Evolutionary conservation across 2,888 invertebrate species (phyloP).

Genomic region (Tigriopus californicus): DNA sequence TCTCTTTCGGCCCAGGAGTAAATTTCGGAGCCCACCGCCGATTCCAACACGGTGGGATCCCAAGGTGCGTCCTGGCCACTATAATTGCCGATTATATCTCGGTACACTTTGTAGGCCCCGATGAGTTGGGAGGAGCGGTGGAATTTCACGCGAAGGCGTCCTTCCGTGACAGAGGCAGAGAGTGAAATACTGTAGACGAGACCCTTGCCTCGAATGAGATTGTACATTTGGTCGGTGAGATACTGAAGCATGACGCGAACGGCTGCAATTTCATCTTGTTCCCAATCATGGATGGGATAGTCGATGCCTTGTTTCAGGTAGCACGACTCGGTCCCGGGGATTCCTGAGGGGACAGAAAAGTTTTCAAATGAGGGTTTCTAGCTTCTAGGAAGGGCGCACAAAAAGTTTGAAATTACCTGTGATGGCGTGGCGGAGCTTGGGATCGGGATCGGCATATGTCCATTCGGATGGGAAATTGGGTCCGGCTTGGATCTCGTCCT

Average conservation of each 20-base stretch:
- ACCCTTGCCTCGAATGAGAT: slow-evolving; percentile 61
- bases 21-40: slow-evolving; percentile 66
- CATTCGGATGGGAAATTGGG: neutral
- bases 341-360: too few relatives aligned
- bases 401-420: neutral
- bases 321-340: slow-evolving; percentile 7
- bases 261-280: slow-evolving; percentile 1
- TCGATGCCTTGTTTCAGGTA: slow-evolving; percentile 8
- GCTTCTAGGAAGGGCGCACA: too few relatives aligned
- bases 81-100: slow-evolving; percentile 43
- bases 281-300: slow-evolving; percentile 10
- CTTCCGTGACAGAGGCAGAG: slow-evolving; percentile 31
- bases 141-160: slow-evolving; percentile 48
- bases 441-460: neutral
- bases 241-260: slow-evolving; percentile 9
- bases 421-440: slow-evolving; percentile 1
- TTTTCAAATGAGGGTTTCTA: too few relatives aligned
- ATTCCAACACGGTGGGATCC: slow-evolving; percentile 53
- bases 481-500: neutral
- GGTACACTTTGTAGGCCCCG: slow-evolving; percentile 57
- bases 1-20: slow-evolving; percentile 66
- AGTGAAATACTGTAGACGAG: slow-evolving; percentile 53
- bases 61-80: slow-evolving; percentile 29
- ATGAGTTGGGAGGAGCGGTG: slow-evolving; percentile 56
- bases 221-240: slow-evolving; percentile 6